Percentiles rank a stretch among this genome's conserved stretches.
These are phyloP conservation scores for Amphimallon solstitiale DNA, from an alignment of 2,888 invertebrate genomes.

Conservation along the genomic window DNA sequence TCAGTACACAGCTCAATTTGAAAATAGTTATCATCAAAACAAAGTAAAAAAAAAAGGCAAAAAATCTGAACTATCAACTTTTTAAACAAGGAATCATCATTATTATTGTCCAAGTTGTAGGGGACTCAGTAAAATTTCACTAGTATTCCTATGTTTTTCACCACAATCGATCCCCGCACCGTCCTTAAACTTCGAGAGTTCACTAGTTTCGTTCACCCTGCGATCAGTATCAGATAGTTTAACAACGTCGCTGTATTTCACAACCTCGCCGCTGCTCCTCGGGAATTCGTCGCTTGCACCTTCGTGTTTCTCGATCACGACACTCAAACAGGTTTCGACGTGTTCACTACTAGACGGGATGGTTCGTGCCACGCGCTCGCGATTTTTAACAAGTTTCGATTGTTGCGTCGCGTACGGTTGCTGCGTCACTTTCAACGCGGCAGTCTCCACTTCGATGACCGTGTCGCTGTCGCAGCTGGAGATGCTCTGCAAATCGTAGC, in stretches of 20 bases:
- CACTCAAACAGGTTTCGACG: slow-evolving; percentile 66
- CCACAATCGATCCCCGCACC: slow-evolving; percentile 41
- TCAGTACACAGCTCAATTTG: neutral
- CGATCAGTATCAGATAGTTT: neutral
- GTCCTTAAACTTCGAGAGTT: neutral
- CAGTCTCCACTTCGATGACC: slow-evolving; percentile 50
- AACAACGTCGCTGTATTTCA: slow-evolving; percentile 51
- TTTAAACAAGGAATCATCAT: slow-evolving; percentile 26
- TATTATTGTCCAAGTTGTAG: slow-evolving; percentile 68
- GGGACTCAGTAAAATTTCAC: slow-evolving; percentile 73
- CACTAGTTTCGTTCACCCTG: slow-evolving; percentile 24
- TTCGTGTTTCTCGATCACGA: slow-evolving; percentile 58
- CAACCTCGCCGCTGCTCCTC: slow-evolving; percentile 53
- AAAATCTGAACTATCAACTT: slow-evolving; percentile 31
- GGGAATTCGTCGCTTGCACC: slow-evolving; percentile 55
- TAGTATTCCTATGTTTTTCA: slow-evolving; percentile 49
- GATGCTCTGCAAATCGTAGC: slow-evolving; percentile 57
- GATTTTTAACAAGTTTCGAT: slow-evolving; percentile 55
- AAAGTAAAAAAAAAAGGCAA: neutral
- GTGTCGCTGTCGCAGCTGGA: slow-evolving; percentile 56
- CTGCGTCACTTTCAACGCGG: slow-evolving; percentile 19
- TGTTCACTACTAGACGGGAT: slow-evolving; percentile 56
- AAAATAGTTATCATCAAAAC: neutral
- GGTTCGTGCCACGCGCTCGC: slow-evolving; percentile 38
- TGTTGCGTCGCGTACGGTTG: slow-evolving; percentile 3